Conservation (phyloP, 2,797 vertebrate species). For the Delichon dasypus region DNA sequence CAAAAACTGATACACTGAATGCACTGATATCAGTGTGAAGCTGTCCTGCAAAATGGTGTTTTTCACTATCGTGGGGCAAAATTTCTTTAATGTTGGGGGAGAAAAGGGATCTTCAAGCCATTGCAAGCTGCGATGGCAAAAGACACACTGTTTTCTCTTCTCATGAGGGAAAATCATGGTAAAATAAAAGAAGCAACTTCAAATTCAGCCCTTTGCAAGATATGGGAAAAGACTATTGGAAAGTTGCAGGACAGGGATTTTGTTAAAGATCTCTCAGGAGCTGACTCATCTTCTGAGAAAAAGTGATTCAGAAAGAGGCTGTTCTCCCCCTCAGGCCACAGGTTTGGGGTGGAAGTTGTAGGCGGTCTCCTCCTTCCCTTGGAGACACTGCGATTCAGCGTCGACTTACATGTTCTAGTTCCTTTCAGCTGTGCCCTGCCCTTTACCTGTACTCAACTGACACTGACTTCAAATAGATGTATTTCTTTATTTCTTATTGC, state of each 20-base stretch:
- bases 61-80: neutral
- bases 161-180: neutral
- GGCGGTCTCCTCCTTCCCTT: neutral
- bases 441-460: neutral
- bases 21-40: neutral
- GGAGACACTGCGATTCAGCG: neutral
- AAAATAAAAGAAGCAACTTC: neutral
- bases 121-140: neutral
- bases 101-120: neutral
- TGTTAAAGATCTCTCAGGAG: neutral
- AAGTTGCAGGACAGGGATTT: neutral
- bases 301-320: neutral
- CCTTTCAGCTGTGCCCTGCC: neutral
- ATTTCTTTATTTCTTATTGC: neutral
- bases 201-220: neutral
- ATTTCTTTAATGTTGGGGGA: neutral
- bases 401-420: neutral
- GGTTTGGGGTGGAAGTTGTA: neutral
- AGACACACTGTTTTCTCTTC: neutral
- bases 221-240: neutral
- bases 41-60: neutral
- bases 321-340: neutral
- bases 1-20: neutral
- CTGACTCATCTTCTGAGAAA: neutral
- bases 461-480: neutral